A percentile compares a stretch with the other conserved stretches of the same genome.
Conservation (phyloP, 2,888 invertebrate species). For the Apodemia zela region DNA sequence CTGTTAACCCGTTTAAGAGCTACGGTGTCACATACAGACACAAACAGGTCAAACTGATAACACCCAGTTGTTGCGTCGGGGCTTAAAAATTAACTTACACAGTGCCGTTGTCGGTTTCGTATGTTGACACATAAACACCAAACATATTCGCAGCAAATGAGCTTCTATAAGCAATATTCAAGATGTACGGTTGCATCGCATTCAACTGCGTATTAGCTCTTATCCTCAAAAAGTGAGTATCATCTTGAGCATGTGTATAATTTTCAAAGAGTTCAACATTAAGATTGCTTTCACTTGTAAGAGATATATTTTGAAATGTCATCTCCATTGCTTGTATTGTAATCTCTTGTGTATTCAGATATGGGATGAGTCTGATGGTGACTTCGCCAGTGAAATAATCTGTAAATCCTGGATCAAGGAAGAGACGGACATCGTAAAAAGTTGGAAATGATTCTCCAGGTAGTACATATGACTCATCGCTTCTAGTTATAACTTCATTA, state of each 20-base stretch:
- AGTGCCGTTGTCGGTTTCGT: conserved; percentile 43
- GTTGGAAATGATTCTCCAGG: conserved; percentile 75
- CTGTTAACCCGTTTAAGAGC: no score
- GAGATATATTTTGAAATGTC: conserved; percentile 42
- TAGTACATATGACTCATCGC: conserved; percentile 63
- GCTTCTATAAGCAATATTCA: conserved; percentile 80
- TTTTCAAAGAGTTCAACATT: conserved; percentile 37
- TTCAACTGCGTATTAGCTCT: conserved; percentile 48
- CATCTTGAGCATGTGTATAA: conserved; percentile 42
- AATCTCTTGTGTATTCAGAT: conserved; percentile 46
- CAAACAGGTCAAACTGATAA: no score
- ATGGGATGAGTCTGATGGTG: conserved; percentile 55
- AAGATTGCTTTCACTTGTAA: conserved; percentile 37
- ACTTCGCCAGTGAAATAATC: conserved; percentile 68
- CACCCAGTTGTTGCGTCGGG: no score
- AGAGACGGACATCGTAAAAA: conserved; percentile 73
- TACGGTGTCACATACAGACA: no score
- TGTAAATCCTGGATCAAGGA: conserved; percentile 60
- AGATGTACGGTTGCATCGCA: conserved; percentile 55
- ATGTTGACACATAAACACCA: conserved; percentile 83
- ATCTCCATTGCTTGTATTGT: conserved; percentile 73
- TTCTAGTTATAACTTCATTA: conserved; percentile 30
- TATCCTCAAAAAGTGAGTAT: conserved; percentile 75
- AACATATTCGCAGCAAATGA: conserved; percentile 79
- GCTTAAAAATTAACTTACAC: conserved; percentile 51